Evolutionary conservation across 2,797 vertebrate genomes (phyloP), one percentile per base, ranked within the genome.

Genomic region (Spinus pinus): DNA sequence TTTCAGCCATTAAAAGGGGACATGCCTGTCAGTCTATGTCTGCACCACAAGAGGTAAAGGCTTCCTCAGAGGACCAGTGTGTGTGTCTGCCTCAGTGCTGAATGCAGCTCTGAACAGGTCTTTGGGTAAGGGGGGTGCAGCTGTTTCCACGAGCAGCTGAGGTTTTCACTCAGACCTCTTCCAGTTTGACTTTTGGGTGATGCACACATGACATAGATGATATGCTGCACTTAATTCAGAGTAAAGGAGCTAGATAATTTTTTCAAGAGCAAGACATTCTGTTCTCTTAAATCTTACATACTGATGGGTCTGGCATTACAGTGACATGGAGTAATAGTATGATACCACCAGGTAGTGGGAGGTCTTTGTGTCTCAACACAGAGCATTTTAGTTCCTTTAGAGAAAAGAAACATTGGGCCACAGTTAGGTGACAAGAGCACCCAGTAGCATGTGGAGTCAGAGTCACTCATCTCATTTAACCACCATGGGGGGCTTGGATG

Each of bases 151-250:
- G 0, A 49, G 27, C 25, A 61, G n/a, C 33, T 39, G 69, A 73
- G 30, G 21, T 81, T 25, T 86, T 90, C 33, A 62, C 28, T 47
- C 30, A 64, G 46, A 67, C 33, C 64, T 80, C 24, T 73, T 69
- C 39, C 42, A 65, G 14, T 57, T 57, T 86, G 75, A 25, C 31
- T 49, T 53, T 31, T 60, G 56, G 8, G 30, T 78, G 51, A 37
- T 69, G 41, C 35, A 44, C 25, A 19, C 9, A 2, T 50, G 33
- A 37, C 0, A 0, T 16, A 20, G 14, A 7, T 46, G 21, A 62
- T 58, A 28, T 47, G 69, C 51, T 81, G 42, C 70, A 37, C n/a
- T 83, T 81, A 30, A 57, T 66, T 83, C 39, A 77, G 50, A 88
- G 35, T 53, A 61, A 88, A 65, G 21, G 24, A 46, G 21, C 13